Evolutionary conservation across 2,113 vertebrate genomes (phyloP), one percentile per base, ranked within the genome.

Genomic region (Etia nguti): DNA sequence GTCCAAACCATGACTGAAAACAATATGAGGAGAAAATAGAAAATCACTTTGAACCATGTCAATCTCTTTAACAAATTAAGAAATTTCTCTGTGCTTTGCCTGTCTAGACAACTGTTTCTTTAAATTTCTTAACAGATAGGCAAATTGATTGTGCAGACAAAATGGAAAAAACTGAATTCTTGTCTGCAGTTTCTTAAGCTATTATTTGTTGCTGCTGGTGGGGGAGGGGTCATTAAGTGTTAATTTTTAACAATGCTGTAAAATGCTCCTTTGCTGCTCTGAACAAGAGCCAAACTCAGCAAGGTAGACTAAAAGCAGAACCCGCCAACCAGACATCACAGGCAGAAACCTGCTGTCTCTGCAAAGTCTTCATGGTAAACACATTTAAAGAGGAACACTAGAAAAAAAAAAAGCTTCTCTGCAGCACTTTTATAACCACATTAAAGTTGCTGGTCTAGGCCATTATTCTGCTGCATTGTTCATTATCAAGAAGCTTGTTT

Each of bases 341-440:
- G 86, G 20, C 73, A 79, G 81, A 91, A 95, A 94, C 79, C 88
- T 95, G 95, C 95, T 93, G 94, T 10, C 79, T 93, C 90, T 81
- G 94, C 95, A 95, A 84, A 92, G 38, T 77, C 77, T 80, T 68
- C 4, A 84, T 20, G 86, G 90, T 90, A 90, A 95, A 94, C 87
- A 88, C 29, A 18, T 81, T 89, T 91, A 86, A 94, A 94, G 88
- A 84, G 93, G 88, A 92, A 93, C 89, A 87, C 62, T 59, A 65
- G 75, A n/a, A 56, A 60, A 83, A 38, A 38, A 46, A 77, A 86
- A 90, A 65, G 36, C 79, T 79, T 59, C 20, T 79, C 15, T 87
- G 81, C 85, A 94, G 88, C 84, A 86, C 83, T 86, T 8, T 84
- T 31, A 10, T 68, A 92, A 90, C 93, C 95, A 94, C 94, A 93